Conservation (phyloP, 2,888 invertebrate genomes). For the Conistra vaccinii region DNA sequence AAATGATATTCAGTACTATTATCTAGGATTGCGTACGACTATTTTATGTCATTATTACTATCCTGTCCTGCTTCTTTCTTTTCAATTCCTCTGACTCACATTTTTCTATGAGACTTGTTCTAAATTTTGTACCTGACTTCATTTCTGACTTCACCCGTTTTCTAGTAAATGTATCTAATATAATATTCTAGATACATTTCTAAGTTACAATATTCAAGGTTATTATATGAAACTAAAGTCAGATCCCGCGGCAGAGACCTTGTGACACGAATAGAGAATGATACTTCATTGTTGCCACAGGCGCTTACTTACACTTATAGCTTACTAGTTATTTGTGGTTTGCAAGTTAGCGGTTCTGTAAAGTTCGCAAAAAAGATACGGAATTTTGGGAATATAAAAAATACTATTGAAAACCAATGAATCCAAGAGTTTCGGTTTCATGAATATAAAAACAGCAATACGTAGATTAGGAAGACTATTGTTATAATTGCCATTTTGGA, state of each 20-base stretch:
- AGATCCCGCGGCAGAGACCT: slow-evolving; percentile 57
- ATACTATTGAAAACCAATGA: background rate
- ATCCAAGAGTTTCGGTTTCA: background rate
- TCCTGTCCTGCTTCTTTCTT: background rate
- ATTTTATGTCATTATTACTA: background rate
- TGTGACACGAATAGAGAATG: slow-evolving; percentile 80
- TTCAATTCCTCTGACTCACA: background rate
- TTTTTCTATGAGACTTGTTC: background rate
- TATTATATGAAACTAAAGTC: slow-evolving; percentile 44
- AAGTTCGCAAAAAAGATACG: slow-evolving; percentile 66
- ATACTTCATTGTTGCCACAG: slow-evolving; percentile 73
- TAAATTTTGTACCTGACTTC: background rate
- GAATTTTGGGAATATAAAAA: background rate
- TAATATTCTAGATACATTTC: slow-evolving; percentile 13
- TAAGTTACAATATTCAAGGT: slow-evolving; percentile 5
- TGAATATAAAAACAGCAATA: background rate
- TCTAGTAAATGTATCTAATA: background rate
- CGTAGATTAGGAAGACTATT: background rate
- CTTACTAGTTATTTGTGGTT: slow-evolving; percentile 74
- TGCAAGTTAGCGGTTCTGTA: slow-evolving; percentile 73
- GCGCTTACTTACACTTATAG: slow-evolving; percentile 66
- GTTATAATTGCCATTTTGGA: background rate
- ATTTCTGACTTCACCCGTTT: background rate
- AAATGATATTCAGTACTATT: background rate
- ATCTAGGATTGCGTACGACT: too few relatives aligned